Evolutionary conservation across 2,113 vertebrate species (phyloP), one percentile per base, ranked within the genome.

Genomic region (Syngnathus scovelli): DNA sequence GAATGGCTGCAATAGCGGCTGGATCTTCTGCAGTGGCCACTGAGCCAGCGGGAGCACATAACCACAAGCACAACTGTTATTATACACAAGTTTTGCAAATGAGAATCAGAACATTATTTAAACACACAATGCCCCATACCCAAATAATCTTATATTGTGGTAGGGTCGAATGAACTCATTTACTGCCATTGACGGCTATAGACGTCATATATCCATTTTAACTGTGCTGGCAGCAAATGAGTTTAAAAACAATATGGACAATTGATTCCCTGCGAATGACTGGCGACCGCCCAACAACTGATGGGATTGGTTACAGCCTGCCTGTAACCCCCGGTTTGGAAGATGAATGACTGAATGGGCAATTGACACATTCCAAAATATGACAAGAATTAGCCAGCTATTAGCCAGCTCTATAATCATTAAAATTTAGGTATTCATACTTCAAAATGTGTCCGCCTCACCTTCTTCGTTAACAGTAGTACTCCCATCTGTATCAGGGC

Each of bases 1-100:
- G 95, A 73, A 96, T 95, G 80, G 93, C 94, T 69, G 94, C 91
- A 15, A 96, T 96, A 55, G 95, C 94, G 68, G 94, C 93, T 27
- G 94, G 93, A 75, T 95, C 94, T 71, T 96, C 95, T 6, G 93
- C 94, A 6, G 94, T 96, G 54, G 95, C 95, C 41, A 95, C 94
- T 48, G 94, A 93, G n/a, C 94, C 95, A 95, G 77, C 9, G 41
- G 61, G 15, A 73, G 19, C 46, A 73, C 36, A 44, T 44, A 46
- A 8, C 1, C 64, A 63, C n/a, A 41, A 21, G 18, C 11, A 5
- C 36, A 4, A 54, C 10, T 0, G 9, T 43, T 16, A 15, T 48
- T 46, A 49, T 1, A 19, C 36, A 49, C 23, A 21, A 4, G 9
- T 46, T 46, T 46, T 46, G 15, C 5, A 46, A 46, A 18, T 16